Base-by-base conservation (phyloP, 1,140 invertebrate species). In the Druon quercuslanigerum region DNA sequence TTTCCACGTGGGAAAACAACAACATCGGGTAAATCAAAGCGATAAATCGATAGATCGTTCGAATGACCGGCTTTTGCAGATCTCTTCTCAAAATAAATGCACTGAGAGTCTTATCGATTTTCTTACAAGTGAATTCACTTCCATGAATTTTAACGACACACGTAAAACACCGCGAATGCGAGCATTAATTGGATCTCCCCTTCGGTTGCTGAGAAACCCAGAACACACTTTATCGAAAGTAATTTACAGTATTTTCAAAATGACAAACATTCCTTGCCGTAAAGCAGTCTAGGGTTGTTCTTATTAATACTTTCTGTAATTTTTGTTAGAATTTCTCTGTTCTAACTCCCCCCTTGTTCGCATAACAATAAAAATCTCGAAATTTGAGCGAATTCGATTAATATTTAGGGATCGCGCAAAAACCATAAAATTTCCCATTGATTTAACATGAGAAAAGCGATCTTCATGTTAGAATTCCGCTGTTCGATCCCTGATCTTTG, bases 51-150 rank as follows among this genome's bases (percentile, higher is more conserved):
- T 66, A 66, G 25, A 66, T 66, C 6, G 60, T 13, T 25, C 60
- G 25, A 66, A 46, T 66, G 60, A 66, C 60, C 12, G 25, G 14
- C 33, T 66, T 66, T 66, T 16, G 9, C 25, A 20, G 56, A 57
- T 17, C 16, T 33, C 13, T 33, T 6, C 14, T 66, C 12, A 33
- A 40, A 33, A 40, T 33, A 66, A 66, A 40, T 1, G 20, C 33
- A 66, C 25, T 19, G 57, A 66, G 57, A 33, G 20, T 66, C 57
- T 66, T 66, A 66, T 66, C 60, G 60, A 66, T 40, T 66, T 66
- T 66, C 60, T 66, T 19, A 40, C 60, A 7, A 66, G 25, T 66
- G 25, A 46, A 66, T 66, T 66, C 14, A n/a, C 25, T 66, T 66
- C 14, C 13, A 66, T 66, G 60, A 66, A 66, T 66, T 66, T 66